Evolutionary conservation across 2,113 vertebrate species (phyloP).

Genomic region (Oncorhynchus tshawytscha): DNA sequence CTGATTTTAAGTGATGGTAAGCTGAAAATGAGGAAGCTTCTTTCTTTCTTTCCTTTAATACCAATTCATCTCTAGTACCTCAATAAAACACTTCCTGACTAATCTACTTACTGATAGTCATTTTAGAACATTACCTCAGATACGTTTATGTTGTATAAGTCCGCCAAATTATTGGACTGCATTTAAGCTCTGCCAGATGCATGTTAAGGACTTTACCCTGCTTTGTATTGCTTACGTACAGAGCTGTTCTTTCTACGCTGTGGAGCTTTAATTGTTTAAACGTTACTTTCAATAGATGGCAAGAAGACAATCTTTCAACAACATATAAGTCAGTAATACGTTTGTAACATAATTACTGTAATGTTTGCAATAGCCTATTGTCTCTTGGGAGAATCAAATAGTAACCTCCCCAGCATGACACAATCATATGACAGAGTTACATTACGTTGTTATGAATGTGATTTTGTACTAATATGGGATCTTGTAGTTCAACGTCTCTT

Average conservation of each 20-base stretch:
- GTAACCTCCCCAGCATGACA: not conserved
- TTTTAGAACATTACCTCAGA: no score
- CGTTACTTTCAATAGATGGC: not conserved
- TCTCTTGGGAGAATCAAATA: not conserved
- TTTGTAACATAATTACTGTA: not conserved
- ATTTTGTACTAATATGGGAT: conserved; percentile 24
- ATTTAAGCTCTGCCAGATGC: conserved; percentile 18
- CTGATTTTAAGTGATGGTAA: no score
- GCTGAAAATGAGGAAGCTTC: no score
- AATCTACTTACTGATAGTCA: no score
- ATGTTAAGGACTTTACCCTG: not conserved
- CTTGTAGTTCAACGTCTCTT: conserved; percentile 13
- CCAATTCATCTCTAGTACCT: no score
- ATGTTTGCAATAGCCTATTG: not conserved
- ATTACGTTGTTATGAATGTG: conserved; percentile 1
- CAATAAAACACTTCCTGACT: no score
- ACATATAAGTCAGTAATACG: not conserved
- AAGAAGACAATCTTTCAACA: not conserved
- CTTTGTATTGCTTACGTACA: not conserved
- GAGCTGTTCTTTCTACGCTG: not conserved
- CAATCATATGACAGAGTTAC: not conserved
- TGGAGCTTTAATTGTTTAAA: not conserved
- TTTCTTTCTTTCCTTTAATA: no score
- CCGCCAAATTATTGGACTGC: conserved; percentile 3
- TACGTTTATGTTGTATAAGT: conserved; percentile 8